Evolutionary conservation across 2,113 vertebrate species (phyloP).

Genomic region (Solea solea): DNA sequence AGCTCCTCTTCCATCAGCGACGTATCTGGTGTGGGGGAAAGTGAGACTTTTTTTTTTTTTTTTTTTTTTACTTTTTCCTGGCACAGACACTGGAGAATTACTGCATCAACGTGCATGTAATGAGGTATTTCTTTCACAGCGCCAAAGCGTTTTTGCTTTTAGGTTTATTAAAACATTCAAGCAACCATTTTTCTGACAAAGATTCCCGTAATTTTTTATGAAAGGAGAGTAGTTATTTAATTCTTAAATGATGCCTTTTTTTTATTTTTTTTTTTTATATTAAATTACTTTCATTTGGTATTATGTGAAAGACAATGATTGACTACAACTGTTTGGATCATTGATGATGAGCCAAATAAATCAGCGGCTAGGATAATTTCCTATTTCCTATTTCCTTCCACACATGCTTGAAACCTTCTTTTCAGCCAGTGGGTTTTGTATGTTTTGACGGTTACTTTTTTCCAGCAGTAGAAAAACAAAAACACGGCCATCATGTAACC

Average conservation of each 20-base stretch:
- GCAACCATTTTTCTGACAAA: not conserved
- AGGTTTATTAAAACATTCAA: not conserved
- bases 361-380: too few relatives aligned
- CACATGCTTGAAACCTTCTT: slow-evolving; percentile 3
- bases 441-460: slow-evolving; percentile 7
- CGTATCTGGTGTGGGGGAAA: slow-evolving; percentile 28
- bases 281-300: too few relatives aligned
- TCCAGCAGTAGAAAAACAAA: not conserved
- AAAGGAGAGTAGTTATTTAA: not conserved
- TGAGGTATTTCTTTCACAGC: not conserved
- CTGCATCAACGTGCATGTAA: not conserved
- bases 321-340: too few relatives aligned
- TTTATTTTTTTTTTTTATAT: not conserved
- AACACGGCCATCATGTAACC: slow-evolving; percentile 14
- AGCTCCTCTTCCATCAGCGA: slow-evolving; percentile 24
- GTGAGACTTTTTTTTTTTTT: not conserved
- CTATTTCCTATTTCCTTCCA: not conserved
- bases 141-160: too few relatives aligned
- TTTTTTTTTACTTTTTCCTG: not conserved
- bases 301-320: too few relatives aligned
- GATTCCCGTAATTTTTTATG: not conserved
- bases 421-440: not conserved
- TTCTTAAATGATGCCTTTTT: not conserved
- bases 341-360: too few relatives aligned
- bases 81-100: not conserved